Evolutionary conservation across 2,888 invertebrate species (phyloP), one percentile per base, ranked within the genome.

Genomic region (Synanthedon myopaeformis): DNA sequence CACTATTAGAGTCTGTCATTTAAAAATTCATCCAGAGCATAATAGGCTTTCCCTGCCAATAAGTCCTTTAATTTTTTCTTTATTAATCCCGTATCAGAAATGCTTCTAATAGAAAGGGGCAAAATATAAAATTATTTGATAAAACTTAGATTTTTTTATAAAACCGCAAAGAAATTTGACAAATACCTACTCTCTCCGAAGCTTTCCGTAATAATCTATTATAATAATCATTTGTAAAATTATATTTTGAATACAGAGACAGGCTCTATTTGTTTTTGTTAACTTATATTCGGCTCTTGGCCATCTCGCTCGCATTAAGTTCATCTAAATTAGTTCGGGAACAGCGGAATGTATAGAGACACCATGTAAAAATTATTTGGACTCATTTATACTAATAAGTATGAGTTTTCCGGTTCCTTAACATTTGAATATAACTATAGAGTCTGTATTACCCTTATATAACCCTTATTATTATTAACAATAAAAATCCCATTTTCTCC

Each of bases 251-350:
- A 64, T 67, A 61, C 63, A 63, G 62, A 59, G 62, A 60, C 59
- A 57, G 51, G 51, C 50, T 52, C 56, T 78, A 72, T 81, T 79
- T 79, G 79, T 79, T 81, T 80, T 74, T 73, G 66, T 74, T 76
- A 74, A 76, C 79, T 74, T 73, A 70, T 70, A 67, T 67, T 72
- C 68, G 70, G 61, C 3, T 35, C 35, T 35, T 35, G 51, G 56
- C 53, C 62, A 58, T 65, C 64, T 68, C 65, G 63, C 65, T 70
- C 67, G 62, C 68, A 67, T 72, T 70, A 66, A 66, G 62, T 72
- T 69, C 67, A 61, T 64, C 69, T 72, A 72, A 76, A 76, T 76
- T 76, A 76, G 72, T 67, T 67, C 58, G 52, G 51, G 60, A 17
- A 49, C 23, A 49, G 45, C n/a, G 14, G 4, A n/a, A 8, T n/a